Base-by-base conservation (phyloP, 1,140 invertebrate genomes). In the Cotesia vestalis region DNA sequence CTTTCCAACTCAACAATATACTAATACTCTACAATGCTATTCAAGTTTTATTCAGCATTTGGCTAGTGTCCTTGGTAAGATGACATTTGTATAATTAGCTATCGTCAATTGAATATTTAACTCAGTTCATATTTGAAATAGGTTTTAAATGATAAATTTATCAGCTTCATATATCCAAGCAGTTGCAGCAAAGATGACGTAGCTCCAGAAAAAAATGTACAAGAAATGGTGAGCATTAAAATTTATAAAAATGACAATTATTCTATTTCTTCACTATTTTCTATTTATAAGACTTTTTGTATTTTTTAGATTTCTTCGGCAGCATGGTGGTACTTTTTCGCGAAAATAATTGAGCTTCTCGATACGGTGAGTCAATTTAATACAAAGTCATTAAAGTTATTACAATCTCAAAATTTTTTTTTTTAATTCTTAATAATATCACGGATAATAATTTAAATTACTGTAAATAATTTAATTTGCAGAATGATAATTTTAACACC, bases 1-100 rank as follows among this genome's bases (percentile, higher is more conserved):
- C 93, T 1, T 92, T 90, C 73, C 83, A 93, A 66, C 80, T 95
- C 0, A 90, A 91, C 73, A 83, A 79, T 8, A 66, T 91, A 4
- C 85, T 94, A 77, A 89, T 94, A 57, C 73, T 87, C 36, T 95
- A 95, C 81, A 95, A 95, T 78, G 87, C 88, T 12, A 88, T 89
- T 64, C 90, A 94, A 85, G 92, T 94, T 6, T 1, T 92, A 12
- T 90, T 92, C 76, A 92, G 91, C 71, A 78, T 88, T 8, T 93
- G 90, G 82, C 81, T 93, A 61, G 88, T 89, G 11, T 83, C 86
- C 51, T 79, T 88, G 84, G 91, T 92, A 80, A 89, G 85, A 66
- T 61, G 82, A 35, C 12, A 55, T 55, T 17, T n/a, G 2, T 55
- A 55, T n/a, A 14, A 55, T 55, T n/a, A 2, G 5, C 11, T 46